Base-by-base conservation (phyloP, 1,140 invertebrate species). In the Camponotus vicinus region DNA sequence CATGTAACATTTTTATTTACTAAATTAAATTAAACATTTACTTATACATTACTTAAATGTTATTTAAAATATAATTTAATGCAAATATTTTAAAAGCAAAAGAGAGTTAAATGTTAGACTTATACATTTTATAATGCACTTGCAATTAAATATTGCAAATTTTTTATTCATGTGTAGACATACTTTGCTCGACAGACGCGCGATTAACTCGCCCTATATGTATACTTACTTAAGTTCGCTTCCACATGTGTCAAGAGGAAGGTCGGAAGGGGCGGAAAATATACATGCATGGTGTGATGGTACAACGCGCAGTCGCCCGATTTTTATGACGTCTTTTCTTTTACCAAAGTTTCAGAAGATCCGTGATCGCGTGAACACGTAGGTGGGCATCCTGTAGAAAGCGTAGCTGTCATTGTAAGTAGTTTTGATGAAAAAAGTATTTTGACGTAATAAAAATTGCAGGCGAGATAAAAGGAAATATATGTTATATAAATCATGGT, bases 251-350 rank as follows among this genome's bases (percentile, higher is more conserved):
- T 80, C 77, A 8, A 70, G 45, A 57, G 15, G 9, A 80, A 40
- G 77, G n/a, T 67, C 76, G 76, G 64, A 52, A 15, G 66, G 64
- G 18, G 77, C 34, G 77, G 77, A 80, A 80, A 69, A 80, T 55
- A 52, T n/a, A 9, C 42, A 7, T 66, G 18, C 61, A 49, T 7
- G 27, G 34, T 67, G 77, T n/a, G 1, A 67, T 15, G 15, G 27
- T 3, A n/a, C 32, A 79, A 55, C n/a, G 77, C 77, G 77, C 77
- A 80, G 77, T 21, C 64, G 77, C 34, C 34, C 9, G 64, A 80
- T 80, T 70, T 52, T 52, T 42, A 70, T 13, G 32, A 3, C 3
- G n/a, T 55, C 37, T 21, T 70, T 70, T 18, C n/a, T 70, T 45
- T 52, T 13, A 4, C 2, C n/a, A 40, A 69, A 80, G 77, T 80